Conservation (phyloP, 1,140 invertebrate genomes). For the Drosophila triauraria region DNA sequence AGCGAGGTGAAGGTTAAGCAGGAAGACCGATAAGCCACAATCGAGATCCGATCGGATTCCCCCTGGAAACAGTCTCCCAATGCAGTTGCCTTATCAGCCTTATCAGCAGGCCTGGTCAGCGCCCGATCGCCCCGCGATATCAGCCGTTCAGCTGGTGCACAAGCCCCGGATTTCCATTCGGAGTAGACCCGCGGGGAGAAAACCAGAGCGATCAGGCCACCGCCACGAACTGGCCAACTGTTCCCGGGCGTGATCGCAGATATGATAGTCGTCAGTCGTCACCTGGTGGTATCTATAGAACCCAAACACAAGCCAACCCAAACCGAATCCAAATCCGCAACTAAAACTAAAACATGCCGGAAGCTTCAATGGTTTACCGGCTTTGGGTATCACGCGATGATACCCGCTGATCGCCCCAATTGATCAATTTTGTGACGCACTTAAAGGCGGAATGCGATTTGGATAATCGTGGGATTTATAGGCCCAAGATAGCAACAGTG, state of each 20-base stretch:
- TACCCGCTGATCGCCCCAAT: slow-evolving; percentile 27
- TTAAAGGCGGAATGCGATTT: slow-evolving; percentile 13
- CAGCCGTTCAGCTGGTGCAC: slow-evolving; percentile 15
- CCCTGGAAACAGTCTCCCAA: slow-evolving; percentile 46
- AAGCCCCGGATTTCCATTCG: slow-evolving; percentile 12
- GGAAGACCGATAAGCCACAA: slow-evolving; percentile 22
- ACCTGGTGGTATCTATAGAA: slow-evolving; percentile 2
- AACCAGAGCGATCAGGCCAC: slow-evolving; percentile 25
- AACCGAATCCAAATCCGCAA: slow-evolving; percentile 1
- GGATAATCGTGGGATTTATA: slow-evolving; percentile 28
- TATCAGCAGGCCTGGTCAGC: slow-evolving; percentile 35
- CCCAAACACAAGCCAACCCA: not conserved
- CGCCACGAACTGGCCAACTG: not conserved
- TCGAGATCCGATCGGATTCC: slow-evolving; percentile 26
- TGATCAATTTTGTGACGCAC: slow-evolving; percentile 46
- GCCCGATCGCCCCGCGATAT: slow-evolving; percentile 31
- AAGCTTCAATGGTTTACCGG: not conserved
- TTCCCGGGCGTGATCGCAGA: slow-evolving; percentile 15
- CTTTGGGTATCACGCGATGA: slow-evolving; percentile 35
- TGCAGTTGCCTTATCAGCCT: slow-evolving; percentile 34
- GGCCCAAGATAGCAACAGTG: not conserved
- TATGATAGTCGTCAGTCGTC: slow-evolving; percentile 12
- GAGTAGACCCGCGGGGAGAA: not conserved
- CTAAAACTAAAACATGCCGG: slow-evolving; percentile 10
- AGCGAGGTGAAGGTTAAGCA: slow-evolving; percentile 14